Percentiles rank a stretch among this genome's conserved stretches.
These are phyloP conservation scores for Phasianus colchicus DNA, from an alignment of 2,113 vertebrate species.

Conservation along the genomic window DNA sequence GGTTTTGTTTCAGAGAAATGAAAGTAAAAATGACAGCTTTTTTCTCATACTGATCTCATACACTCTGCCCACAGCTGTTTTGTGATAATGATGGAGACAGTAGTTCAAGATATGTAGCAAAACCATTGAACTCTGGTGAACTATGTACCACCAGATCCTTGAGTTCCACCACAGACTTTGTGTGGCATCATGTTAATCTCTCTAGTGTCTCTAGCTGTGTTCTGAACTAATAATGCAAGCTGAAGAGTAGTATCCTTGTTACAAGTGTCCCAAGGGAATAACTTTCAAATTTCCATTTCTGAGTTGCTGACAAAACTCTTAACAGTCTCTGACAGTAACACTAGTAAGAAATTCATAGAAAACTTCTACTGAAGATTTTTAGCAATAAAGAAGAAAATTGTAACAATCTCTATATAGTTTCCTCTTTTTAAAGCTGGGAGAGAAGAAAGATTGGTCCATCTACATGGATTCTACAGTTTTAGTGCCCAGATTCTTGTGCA, in stretches of 20 bases:
- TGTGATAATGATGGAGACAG: not conserved
- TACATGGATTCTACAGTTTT: not conserved
- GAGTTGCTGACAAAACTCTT: not conserved
- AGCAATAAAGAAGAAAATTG: not conserved
- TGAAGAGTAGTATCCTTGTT: not conserved
- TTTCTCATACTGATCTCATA: not conserved
- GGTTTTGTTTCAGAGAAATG: not conserved
- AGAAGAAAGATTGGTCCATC: not conserved
- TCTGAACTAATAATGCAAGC: not conserved
- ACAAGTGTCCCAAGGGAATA: not conserved
- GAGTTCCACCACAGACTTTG: not conserved
- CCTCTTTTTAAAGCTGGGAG: not conserved
- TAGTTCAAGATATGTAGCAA: not conserved
- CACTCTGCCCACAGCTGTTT: not conserved
- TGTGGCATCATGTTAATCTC: not conserved
- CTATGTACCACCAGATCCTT: not conserved
- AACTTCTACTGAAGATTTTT: not conserved
- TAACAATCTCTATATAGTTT: not conserved
- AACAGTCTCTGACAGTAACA: not conserved
- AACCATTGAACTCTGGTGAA: not conserved
- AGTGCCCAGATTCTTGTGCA: rapidly evolving
- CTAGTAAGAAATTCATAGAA: not conserved
- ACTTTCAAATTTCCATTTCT: not conserved
- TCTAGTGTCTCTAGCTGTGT: not conserved
- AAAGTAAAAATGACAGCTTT: not conserved